Percentiles rank a stretch among this genome's conserved stretches.
Evolutionary conservation across 2,888 invertebrate genomes (phyloP).

Genomic region (Apotomis turbidana): DNA sequence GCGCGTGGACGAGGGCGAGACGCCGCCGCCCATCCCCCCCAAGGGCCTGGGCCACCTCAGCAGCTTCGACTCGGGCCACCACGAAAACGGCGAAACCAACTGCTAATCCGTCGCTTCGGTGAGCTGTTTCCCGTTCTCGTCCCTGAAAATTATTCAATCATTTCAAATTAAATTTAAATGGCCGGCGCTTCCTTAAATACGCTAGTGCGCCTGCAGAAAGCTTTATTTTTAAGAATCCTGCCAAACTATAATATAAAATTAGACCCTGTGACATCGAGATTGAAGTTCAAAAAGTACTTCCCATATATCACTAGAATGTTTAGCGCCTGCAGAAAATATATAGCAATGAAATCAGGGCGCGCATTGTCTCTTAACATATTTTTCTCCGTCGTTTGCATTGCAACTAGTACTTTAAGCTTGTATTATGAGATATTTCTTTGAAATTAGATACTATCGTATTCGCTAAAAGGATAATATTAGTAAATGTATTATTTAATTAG

Average conservation of each 20-base stretch:
- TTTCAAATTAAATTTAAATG: slow-evolving; percentile 14
- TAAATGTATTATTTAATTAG: slow-evolving; percentile 39
- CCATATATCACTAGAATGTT: slow-evolving; percentile 18
- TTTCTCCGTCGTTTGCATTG: slow-evolving; percentile 29
- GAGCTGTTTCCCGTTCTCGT: neutral
- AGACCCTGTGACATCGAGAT: slow-evolving; percentile 32
- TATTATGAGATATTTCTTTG: slow-evolving; percentile 25
- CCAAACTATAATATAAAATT: slow-evolving; percentile 36
- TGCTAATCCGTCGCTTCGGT: slow-evolving; percentile 54
- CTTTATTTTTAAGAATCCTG: slow-evolving; percentile 37
- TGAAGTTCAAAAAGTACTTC: slow-evolving; percentile 37
- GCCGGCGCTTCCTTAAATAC: slow-evolving; percentile 33
- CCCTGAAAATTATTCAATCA: slow-evolving; percentile 10
- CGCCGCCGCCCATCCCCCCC: slow-evolving; percentile 77
- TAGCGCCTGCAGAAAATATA: slow-evolving; percentile 45
- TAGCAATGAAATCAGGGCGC: slow-evolving; percentile 37
- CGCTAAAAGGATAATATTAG: slow-evolving; percentile 14
- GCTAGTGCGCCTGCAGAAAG: slow-evolving; percentile 17
- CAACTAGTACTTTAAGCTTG: slow-evolving; percentile 27
- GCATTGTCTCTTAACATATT: slow-evolving; percentile 32
- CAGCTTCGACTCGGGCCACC: slow-evolving; percentile 78
- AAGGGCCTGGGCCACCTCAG: slow-evolving; percentile 76
- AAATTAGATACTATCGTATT: slow-evolving; percentile 26
- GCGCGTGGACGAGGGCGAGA: slow-evolving; percentile 72
- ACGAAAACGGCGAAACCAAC: slow-evolving; percentile 76